Percentiles rank a stretch among this genome's conserved stretches.
These are phyloP conservation scores for Cephus rjabovi DNA, from an alignment of 2,888 invertebrate genomes.

Conservation along the genomic window DNA sequence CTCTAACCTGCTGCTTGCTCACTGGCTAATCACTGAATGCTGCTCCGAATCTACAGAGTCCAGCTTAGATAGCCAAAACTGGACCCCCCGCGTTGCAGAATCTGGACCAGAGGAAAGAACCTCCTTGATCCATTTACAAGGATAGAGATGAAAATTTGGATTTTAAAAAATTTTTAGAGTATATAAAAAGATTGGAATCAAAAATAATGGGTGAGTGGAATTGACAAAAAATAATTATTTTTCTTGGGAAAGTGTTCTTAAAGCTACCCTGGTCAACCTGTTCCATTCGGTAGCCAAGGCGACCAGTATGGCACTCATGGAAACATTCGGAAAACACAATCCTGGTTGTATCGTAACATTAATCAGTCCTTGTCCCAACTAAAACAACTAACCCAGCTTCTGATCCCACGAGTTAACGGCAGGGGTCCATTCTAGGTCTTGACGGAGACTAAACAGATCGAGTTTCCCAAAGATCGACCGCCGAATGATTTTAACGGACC, in stretches of 20 bases:
- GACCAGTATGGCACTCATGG: constrained; percentile 29
- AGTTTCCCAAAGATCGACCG: constrained; percentile 55
- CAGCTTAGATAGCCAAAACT: background rate
- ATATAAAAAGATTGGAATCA: background rate
- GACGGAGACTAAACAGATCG: constrained; percentile 58
- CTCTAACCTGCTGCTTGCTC: background rate
- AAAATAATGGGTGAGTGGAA: background rate
- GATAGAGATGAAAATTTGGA: background rate
- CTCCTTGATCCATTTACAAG: background rate
- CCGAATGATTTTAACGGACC: constrained; percentile 50
- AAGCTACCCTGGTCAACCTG: background rate
- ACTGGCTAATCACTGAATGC: background rate
- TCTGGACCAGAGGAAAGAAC: background rate
- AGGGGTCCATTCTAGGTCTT: constrained; percentile 34
- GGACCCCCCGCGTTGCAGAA: background rate
- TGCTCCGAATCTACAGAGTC: background rate
- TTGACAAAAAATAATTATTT: background rate
- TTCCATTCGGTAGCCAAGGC: background rate
- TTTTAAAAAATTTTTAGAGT: background rate
- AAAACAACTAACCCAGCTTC: constrained; percentile 35
- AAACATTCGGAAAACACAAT: constrained; percentile 53
- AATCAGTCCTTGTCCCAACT: constrained; percentile 31
- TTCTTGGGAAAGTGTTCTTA: background rate
- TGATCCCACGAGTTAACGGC: constrained; percentile 44
- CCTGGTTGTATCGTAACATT: constrained; percentile 25